Conservation (phyloP, 1,140 invertebrate genomes). For the Neoseiulus cucumeris region DNA sequence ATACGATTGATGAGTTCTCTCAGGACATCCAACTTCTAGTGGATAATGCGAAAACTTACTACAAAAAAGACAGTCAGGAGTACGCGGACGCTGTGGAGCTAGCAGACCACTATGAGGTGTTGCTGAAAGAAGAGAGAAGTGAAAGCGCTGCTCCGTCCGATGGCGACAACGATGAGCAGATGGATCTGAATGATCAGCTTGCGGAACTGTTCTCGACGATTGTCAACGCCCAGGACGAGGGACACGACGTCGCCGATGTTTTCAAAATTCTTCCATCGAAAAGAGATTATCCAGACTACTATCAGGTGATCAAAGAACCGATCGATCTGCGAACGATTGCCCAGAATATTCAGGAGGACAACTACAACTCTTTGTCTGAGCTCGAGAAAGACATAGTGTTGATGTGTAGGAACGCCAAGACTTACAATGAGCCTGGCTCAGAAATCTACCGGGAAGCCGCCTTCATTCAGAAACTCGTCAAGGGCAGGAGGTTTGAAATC, state of each 20-base stretch:
- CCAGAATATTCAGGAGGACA: conserved; percentile 60
- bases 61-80: conserved; percentile 52
- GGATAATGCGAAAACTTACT: conserved; percentile 78
- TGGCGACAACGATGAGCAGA: neutral
- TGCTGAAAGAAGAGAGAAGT: conserved; percentile 19
- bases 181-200: neutral
- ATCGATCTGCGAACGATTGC: conserved; percentile 88
- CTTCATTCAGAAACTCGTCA: conserved; percentile 10
- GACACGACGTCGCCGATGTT: neutral
- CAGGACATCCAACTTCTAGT: conserved; percentile 67
- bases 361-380: conserved; percentile 47
- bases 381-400: conserved; percentile 73
- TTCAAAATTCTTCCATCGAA: conserved; percentile 11
- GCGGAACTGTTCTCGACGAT: neutral
- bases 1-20: conserved; percentile 65
- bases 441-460: conserved; percentile 59
- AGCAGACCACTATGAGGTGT: conserved; percentile 55
- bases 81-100: conserved; percentile 73
- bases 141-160: neutral
- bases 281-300: conserved; percentile 72
- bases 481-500: neutral
- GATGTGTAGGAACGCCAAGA: conserved; percentile 85
- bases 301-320: conserved; percentile 79
- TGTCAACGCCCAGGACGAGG: neutral
- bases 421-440: conserved; percentile 88